Evolutionary conservation across 2,888 invertebrate genomes (phyloP), one percentile per base, ranked within the genome.

Genomic region (Euplexia lucipara): DNA sequence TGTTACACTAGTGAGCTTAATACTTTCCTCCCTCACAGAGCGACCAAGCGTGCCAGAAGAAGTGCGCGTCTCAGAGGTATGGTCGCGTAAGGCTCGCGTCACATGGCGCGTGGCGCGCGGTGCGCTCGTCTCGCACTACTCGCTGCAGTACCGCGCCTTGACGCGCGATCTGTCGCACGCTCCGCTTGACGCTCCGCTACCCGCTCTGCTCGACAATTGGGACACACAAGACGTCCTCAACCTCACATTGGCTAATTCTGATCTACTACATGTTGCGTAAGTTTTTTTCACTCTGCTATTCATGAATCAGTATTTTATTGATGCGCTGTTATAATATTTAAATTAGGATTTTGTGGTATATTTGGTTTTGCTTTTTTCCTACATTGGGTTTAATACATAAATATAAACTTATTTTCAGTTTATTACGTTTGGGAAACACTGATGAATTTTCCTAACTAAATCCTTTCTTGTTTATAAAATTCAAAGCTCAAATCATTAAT

Each of bases 241-340:
- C 82, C 70, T 95, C 41, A 94, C 95, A 39, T 80, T 95, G 78
- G 88, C 93, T 63, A 93, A 92, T 81, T 89, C 94, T 37, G 95
- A 95, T 86, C 86, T 95, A 78, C 89, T 94, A 26, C 94, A 94
- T 81, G 89, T 93, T 63, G 92, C 92, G 95, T 95, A 85, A 93
- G 94, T 94, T 62, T 66, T n/a, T 41, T 32, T 26, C 26, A 49
- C 22, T 70, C 14, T 51, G 37, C 35, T 76, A 58, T 53, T 75
- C 35, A 59, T 60, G 48, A 61, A 26, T 39, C 9, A 22, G 18
- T 56, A 16, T 22, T 58, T 42, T 48, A 41, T 30, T 70, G 35
- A 70, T 41, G 47, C 42, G 20, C 47, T 8, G 18, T 65, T 67
- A 37, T 22, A 5, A 12, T 7, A 37, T 20, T 10, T 7, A 34